These are phyloP conservation scores for Zaprionus capensis DNA, from an alignment of 1,140 invertebrate genomes.

Conservation along the genomic window DNA sequence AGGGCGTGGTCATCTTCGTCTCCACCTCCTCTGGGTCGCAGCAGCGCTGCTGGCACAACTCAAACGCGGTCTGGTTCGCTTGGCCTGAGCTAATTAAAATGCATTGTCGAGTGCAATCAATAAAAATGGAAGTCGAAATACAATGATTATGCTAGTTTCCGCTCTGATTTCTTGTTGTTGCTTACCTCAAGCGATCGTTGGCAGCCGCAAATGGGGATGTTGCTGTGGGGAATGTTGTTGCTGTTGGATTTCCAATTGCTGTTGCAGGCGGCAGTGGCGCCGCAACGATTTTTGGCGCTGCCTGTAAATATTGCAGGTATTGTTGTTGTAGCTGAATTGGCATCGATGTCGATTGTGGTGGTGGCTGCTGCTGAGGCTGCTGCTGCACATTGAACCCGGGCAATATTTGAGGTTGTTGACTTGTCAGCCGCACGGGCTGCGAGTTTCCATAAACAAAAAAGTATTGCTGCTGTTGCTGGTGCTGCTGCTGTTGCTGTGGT, in stretches of 20 bases:
- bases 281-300: constrained; percentile 65
- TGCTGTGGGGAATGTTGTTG: constrained; percentile 23
- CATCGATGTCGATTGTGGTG: constrained; percentile 26
- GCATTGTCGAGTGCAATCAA: constrained; percentile 56
- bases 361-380: constrained; percentile 13
- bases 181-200: constrained; percentile 54
- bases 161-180: constrained; percentile 33
- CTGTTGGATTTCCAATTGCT: constrained; percentile 21
- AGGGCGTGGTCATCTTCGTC: constrained; percentile 14
- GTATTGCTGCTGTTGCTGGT: constrained; percentile 45
- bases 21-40: constrained; percentile 30
- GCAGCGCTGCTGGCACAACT: constrained; percentile 44
- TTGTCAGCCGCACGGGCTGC: constrained; percentile 38
- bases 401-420: constrained; percentile 78
- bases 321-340: constrained; percentile 38
- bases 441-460: constrained; percentile 70
- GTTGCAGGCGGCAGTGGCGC: constrained; percentile 57
- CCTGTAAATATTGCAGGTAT: constrained; percentile 46
- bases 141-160: constrained; percentile 15
- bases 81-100: constrained; percentile 74
- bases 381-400: constrained; percentile 65
- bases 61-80: constrained; percentile 38
- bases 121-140: constrained; percentile 12
- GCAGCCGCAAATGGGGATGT: constrained; percentile 11
- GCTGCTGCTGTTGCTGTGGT: constrained; percentile 21